Evolutionary conservation across 2,888 invertebrate species (phyloP), one percentile per base, ranked within the genome.

Genomic region (Scaptodrosophila latifasciaeformis): DNA sequence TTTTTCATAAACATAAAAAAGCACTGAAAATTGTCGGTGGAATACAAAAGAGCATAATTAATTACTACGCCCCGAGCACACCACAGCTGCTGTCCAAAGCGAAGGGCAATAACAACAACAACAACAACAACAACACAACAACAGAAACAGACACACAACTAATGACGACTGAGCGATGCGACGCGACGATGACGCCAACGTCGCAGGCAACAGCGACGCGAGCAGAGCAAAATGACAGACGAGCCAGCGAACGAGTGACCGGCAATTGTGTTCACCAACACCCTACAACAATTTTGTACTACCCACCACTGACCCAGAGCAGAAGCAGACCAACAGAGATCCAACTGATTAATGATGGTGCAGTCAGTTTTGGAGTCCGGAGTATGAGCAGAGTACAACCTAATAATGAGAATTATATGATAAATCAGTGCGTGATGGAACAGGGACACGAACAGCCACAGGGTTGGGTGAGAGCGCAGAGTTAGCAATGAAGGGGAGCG

Each of bases 1-100:
- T 81, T 76, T 81, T 81, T 81, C 79, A 81, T 67, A 81, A 71
- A 31, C 72, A 77, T 67, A 71, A 17, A 75, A 77, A 75, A 77
- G 75, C 74, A 74, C 71, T 75, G 81, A 64, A 80, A 80, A 78
- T 71, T 66, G 79, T 76, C 75, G 75, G 75, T 59, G 50, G 70
- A 72, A 69, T 62, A 79, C 74, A 81, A 82, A 72, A 79, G 80
- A 55, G 62, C 59, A 75, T 82, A 82, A 82, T 82, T 83, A 82
- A 82, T 82, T 82, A 79, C 77, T 64, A 64, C 61, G 75, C 75
- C 80, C 62, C 70, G 51, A 69, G 82, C 64, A 31, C 29, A 54
- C 64, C 74, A 69, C 62, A 57, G n/a, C n/a, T n/a, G n/a, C n/a
- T n/a, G n/a, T 13, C 27, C n/a, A 21, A 64, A 62, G 47, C 54